A percentile compares a stretch with the other conserved stretches of the same genome.
phyloP scores from a whole-genome alignment of 2,797 vertebrate species.

The Parauchenoglanis ngamensis region DNA sequence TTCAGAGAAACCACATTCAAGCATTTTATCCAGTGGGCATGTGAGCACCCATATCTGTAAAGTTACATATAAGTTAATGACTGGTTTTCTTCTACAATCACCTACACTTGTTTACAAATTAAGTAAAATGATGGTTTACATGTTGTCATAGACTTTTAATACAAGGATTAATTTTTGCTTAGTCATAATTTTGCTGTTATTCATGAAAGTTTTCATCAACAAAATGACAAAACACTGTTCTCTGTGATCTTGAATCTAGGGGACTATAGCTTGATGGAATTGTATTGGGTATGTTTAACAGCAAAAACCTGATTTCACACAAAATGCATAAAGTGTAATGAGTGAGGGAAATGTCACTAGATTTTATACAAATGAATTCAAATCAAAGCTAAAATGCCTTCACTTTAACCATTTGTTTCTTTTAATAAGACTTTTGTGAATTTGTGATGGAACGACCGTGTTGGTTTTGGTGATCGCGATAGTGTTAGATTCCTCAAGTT shows the following conservation, averaged over 20 bases:
- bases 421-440: not conserved
- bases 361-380: not conserved
- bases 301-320: slow-evolving; percentile 2
- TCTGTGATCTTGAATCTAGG: not conserved
- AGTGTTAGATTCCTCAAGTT: not conserved
- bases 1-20: not conserved
- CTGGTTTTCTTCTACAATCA: not conserved
- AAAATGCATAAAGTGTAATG: not conserved
- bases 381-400: not conserved
- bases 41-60: not conserved
- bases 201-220: not conserved
- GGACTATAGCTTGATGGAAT: not conserved
- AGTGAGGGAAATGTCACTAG: not conserved
- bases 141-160: not conserved
- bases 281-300: not conserved
- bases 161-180: not conserved
- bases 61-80: not conserved
- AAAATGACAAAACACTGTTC: not conserved
- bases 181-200: not conserved
- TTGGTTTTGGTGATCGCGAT: not conserved
- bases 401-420: not conserved
- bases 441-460: not conserved
- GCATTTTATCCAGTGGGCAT: not conserved
- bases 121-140: not conserved
- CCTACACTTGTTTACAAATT: not conserved